phyloP scores from a whole-genome alignment of 1,140 invertebrate species.

The Drosophila rhopaloa region DNA sequence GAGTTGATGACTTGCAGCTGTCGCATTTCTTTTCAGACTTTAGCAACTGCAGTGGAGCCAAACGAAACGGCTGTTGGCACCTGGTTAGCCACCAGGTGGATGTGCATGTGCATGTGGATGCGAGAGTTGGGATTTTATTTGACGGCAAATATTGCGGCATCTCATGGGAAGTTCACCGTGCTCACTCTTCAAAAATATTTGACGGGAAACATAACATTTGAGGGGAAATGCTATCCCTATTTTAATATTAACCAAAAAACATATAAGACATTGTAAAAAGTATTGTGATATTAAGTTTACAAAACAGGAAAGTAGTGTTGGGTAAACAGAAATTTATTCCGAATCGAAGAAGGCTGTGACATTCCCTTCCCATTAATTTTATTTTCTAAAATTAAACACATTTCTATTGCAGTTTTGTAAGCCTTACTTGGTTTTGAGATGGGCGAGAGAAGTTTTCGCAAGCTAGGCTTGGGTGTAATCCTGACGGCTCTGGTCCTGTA shows the following conservation, averaged over 20 bases:
- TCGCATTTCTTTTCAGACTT: conserved; percentile 51
- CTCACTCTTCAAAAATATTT: not conserved
- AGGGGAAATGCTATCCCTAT: too few relatives aligned
- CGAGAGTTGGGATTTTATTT: conserved; percentile 44
- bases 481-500: conserved; percentile 14
- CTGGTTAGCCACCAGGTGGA: conserved; percentile 35
- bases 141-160: conserved; percentile 41
- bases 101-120: conserved; percentile 5
- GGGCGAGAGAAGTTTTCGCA: conserved; percentile 26
- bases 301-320: too few relatives aligned
- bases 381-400: not conserved
- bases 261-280: too few relatives aligned
- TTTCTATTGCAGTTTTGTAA: not conserved
- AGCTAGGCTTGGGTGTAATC: conserved; percentile 8
- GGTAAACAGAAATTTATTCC: not conserved
- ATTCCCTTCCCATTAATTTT: not conserved
- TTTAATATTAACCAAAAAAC: too few relatives aligned
- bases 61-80: conserved; percentile 37
- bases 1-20: conserved; percentile 59
- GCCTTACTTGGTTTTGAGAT: not conserved
- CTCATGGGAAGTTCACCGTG: conserved; percentile 8
- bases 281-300: too few relatives aligned
- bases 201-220: too few relatives aligned
- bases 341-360: not conserved
- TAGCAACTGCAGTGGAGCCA: conserved; percentile 37